Conservation (phyloP, 2,888 invertebrate genomes). For the Gisinianus flammeolus region DNA sequence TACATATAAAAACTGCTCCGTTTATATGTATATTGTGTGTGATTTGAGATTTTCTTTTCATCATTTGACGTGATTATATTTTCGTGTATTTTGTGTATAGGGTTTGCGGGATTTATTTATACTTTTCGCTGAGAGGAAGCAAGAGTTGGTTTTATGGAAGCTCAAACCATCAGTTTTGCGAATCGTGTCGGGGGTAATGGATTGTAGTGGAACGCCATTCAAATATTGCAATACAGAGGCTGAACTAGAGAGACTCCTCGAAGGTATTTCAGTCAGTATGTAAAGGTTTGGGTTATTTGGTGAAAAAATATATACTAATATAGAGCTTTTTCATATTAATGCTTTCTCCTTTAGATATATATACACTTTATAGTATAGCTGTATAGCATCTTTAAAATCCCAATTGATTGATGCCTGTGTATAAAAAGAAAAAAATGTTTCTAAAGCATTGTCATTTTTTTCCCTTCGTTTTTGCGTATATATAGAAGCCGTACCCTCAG, state of each 20-base stretch:
- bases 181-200: slow-evolving; percentile 54
- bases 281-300: too few species aligned
- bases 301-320: background rate
- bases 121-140: slow-evolving; percentile 53
- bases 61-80: background rate
- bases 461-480: too few species aligned
- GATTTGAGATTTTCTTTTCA: background rate
- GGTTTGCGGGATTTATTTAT: slow-evolving; percentile 56
- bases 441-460: too few species aligned
- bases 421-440: too few species aligned
- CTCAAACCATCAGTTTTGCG: slow-evolving; percentile 56
- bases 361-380: too few species aligned
- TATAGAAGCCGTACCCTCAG: slow-evolving; percentile 26
- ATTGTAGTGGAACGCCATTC: slow-evolving; percentile 62
- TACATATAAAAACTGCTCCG: background rate
- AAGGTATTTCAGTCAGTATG: too few species aligned
- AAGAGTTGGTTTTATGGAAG: slow-evolving; percentile 54
- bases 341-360: background rate
- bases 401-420: too few species aligned
- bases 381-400: too few species aligned
- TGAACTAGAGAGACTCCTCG: slow-evolving; percentile 72
- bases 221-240: slow-evolving; percentile 69
- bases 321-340: too few species aligned
- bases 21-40: background rate
- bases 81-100: slow-evolving; percentile 41